Evolutionary conservation across 2,797 vertebrate genomes (phyloP).

Genomic region (Chelonia mydas): DNA sequence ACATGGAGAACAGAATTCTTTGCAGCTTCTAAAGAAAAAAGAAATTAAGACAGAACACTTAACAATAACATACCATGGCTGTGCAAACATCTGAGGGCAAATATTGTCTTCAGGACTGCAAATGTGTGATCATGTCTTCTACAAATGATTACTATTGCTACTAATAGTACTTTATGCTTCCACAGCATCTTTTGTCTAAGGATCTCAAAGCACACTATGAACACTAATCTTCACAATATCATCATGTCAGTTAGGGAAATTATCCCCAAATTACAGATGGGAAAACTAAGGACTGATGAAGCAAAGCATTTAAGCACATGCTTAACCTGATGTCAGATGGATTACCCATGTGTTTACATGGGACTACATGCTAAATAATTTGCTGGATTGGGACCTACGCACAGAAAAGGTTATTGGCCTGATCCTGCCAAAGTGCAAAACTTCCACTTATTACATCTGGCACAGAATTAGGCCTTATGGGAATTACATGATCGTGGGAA

Average conservation of each 20-base stretch:
- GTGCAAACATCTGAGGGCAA: background rate
- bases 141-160: background rate
- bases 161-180: background rate
- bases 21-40: constrained; percentile 68
- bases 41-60: background rate
- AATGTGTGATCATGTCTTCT: background rate
- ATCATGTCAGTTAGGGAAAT: background rate
- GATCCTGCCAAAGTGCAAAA: background rate
- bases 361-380: background rate
- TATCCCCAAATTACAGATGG: background rate
- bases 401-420: background rate
- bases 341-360: background rate
- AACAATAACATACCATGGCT: background rate
- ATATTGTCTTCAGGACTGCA: background rate
- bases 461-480: background rate
- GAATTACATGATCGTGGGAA: background rate
- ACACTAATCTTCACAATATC: background rate
- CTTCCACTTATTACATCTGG: background rate
- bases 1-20: constrained; percentile 84
- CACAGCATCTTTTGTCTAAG: background rate
- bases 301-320: background rate
- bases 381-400: background rate
- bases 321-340: background rate
- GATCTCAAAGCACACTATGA: background rate
- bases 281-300: background rate